Conservation (phyloP, 2,113 vertebrate genomes). For the Agapornis roseicollis region DNA sequence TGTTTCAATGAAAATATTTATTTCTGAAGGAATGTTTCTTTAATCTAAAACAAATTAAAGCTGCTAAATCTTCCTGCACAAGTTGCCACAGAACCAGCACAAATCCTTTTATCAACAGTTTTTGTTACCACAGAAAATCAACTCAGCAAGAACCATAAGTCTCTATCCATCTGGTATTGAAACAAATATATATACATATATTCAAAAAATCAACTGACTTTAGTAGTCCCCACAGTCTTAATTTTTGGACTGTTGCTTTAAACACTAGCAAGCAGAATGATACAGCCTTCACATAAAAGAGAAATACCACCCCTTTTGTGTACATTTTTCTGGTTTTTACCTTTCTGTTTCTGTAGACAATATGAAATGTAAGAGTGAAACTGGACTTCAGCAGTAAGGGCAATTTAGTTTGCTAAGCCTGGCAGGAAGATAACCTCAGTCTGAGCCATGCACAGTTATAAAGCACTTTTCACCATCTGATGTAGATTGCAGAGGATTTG, state of each 20-base stretch:
- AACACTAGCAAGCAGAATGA: neutral
- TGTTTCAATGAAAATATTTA: slow-evolving; percentile 29
- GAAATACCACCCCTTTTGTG: neutral
- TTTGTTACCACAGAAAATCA: slow-evolving; percentile 14
- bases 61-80: slow-evolving; percentile 4
- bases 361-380: neutral
- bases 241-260: neutral
- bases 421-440: neutral
- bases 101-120: slow-evolving; percentile 1
- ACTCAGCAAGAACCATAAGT: neutral
- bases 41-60: slow-evolving; percentile 50
- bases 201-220: neutral
- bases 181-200: neutral
- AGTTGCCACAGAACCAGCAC: neutral
- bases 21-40: slow-evolving; percentile 1
- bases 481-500: neutral
- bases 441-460: neutral
- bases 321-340: neutral
- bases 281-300: neutral
- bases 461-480: neutral
- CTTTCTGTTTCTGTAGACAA: neutral
- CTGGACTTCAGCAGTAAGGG: neutral
- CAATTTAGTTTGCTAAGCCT: neutral
- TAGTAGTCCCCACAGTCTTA: neutral
- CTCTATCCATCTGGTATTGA: neutral